Evolutionary conservation across 2,113 vertebrate species (phyloP).

Genomic region (Hipposideros armiger): DNA sequence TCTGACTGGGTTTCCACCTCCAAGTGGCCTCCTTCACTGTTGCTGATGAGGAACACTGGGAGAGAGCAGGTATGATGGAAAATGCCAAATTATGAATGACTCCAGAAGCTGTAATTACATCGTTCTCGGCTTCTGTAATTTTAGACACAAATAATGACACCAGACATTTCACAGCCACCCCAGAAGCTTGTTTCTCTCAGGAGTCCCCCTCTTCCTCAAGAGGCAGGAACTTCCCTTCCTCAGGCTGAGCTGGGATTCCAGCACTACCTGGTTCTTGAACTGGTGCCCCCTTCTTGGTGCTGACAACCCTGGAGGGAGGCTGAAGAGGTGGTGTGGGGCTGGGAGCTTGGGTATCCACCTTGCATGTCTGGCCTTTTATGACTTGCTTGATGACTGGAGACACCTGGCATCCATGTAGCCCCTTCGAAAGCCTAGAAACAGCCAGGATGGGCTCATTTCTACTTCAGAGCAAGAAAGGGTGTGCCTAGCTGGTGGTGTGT

Average conservation of each 20-base stretch:
- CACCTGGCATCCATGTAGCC: not conserved
- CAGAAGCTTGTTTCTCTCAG: not conserved
- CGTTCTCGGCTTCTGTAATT: conserved; percentile 74
- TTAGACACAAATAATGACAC: conserved; percentile 77
- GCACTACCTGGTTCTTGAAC: not conserved
- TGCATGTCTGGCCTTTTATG: not conserved
- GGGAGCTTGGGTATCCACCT: rapidly evolving
- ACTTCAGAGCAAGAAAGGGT: not conserved
- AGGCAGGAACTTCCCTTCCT: not conserved
- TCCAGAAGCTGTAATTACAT: conserved; percentile 74
- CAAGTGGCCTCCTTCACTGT: not conserved
- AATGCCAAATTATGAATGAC: conserved; percentile 65
- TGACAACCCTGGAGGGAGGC: not conserved
- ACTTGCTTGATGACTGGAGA: not conserved
- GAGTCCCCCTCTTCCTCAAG: not conserved
- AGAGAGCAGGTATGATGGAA: not conserved
- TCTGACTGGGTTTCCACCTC: not conserved
- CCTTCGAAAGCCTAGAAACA: not conserved
- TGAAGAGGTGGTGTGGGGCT: rapidly evolving
- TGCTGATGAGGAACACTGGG: not conserved
- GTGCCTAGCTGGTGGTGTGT: rapidly evolving
- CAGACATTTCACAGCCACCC: not conserved
- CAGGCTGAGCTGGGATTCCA: not conserved
- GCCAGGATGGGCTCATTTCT: not conserved
- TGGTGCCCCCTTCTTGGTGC: not conserved